Evolutionary conservation across 2,797 vertebrate genomes (phyloP).

Genomic region (Pseudochirops cupreus): DNA sequence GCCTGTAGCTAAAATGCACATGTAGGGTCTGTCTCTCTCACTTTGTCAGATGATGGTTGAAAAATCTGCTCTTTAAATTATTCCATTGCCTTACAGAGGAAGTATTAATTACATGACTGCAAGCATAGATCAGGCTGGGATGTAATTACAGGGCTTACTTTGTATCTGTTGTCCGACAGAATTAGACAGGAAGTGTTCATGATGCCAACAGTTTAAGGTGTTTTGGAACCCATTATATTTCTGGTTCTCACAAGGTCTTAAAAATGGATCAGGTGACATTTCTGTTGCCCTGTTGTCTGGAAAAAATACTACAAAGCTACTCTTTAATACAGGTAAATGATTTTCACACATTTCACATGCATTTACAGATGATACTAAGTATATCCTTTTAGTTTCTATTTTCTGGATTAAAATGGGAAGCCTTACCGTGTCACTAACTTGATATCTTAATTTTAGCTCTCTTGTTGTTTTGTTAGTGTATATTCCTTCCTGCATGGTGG

Average conservation of each 20-base stretch:
- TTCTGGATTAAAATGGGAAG: constrained; percentile 41
- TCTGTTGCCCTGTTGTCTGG: constrained; percentile 86
- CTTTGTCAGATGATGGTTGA: constrained; percentile 82
- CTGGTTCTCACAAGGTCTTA: constrained; percentile 83
- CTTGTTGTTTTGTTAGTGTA: constrained; percentile 3
- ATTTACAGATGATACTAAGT: constrained; percentile 65
- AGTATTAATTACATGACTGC: constrained; percentile 90
- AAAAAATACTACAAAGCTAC: constrained; percentile 81
- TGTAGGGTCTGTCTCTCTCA: constrained; percentile 65
- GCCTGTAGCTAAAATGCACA: constrained; percentile 83
- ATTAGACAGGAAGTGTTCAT: constrained; percentile 86
- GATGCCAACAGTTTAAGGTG: constrained; percentile 87
- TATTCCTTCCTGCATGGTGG: neutral
- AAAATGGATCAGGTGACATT: constrained; percentile 85
- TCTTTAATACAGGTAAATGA: constrained; percentile 76
- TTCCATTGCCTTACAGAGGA: constrained; percentile 88
- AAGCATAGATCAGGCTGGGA: constrained; percentile 87
- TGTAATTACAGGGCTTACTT: constrained; percentile 90
- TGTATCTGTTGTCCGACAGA: constrained; percentile 89
- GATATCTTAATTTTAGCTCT: constrained; percentile 52
- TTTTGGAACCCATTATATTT: constrained; percentile 86
- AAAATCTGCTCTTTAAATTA: constrained; percentile 87
- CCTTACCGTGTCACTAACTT: constrained; percentile 26
- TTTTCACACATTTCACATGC: constrained; percentile 72
- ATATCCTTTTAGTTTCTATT: constrained; percentile 59